These are phyloP conservation scores for Helogale parvula DNA, from an alignment of 2,113 vertebrate genomes.

Conservation along the genomic window DNA sequence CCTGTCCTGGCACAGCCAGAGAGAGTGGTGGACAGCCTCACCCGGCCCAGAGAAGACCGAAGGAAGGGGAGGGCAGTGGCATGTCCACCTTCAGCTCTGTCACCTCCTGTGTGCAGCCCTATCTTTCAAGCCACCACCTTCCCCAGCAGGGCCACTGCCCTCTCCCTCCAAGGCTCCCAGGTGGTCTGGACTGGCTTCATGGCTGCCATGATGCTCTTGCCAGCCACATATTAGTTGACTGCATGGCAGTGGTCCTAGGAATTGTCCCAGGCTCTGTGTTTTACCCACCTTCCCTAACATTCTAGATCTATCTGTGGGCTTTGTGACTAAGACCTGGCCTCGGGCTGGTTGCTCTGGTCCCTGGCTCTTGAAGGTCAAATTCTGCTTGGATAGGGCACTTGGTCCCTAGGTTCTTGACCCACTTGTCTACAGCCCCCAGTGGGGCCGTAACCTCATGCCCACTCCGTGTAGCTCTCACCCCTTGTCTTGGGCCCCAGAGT, in stretches of 20 bases:
- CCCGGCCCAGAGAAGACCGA: no score
- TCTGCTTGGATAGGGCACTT: background rate
- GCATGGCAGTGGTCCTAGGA: background rate
- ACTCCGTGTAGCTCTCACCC: background rate
- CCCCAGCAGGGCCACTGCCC: background rate
- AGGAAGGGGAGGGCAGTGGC: accelerated
- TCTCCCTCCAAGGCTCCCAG: background rate
- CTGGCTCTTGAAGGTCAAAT: background rate
- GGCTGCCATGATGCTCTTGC: background rate
- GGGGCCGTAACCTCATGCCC: background rate
- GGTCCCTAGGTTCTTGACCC: background rate
- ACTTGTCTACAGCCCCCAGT: background rate
- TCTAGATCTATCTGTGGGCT: background rate
- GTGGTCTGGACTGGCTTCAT: background rate
- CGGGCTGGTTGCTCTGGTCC: background rate
- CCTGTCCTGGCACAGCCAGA: no score
- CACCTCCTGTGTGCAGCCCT: background rate
- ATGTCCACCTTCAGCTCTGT: background rate
- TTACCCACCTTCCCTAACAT: background rate
- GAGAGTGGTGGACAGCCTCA: background rate
- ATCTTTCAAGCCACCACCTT: background rate
- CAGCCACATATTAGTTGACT: background rate
- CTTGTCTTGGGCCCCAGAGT: background rate
- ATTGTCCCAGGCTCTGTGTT: background rate
- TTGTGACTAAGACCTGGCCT: background rate